These are phyloP conservation scores for Turnix velox DNA, from an alignment of 2,113 vertebrate genomes.

Conservation along the genomic window DNA sequence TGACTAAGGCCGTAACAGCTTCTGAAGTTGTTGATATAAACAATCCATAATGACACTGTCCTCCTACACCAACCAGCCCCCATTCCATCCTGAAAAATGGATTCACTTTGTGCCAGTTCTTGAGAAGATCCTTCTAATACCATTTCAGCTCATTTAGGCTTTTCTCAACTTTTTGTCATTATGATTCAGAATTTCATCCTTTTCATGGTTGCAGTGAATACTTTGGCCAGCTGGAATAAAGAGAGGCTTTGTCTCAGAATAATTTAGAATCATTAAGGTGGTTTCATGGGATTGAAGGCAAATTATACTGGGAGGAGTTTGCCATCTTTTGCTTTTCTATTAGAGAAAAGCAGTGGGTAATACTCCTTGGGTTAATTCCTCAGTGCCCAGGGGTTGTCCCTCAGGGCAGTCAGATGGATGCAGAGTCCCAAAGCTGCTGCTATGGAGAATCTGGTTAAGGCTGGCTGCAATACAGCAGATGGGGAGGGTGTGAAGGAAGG, in stretches of 20 bases:
- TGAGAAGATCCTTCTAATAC: not conserved
- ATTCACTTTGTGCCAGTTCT: not conserved
- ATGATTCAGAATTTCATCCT: not conserved
- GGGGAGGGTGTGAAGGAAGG: not conserved
- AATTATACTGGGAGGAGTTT: not conserved
- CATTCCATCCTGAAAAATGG: not conserved
- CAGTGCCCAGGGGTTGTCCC: not conserved
- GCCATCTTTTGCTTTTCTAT: not conserved
- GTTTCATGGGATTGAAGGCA: not conserved
- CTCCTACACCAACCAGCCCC: not conserved
- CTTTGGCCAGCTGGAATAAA: not conserved
- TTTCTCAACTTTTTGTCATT: not conserved
- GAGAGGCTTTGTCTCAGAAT: not conserved
- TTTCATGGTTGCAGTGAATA: not conserved
- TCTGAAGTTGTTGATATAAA: conserved; percentile 4
- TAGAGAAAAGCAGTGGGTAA: not conserved
- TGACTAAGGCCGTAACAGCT: not conserved
- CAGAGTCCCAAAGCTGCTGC: not conserved
- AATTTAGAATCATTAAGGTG: not conserved
- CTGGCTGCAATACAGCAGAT: rapidly evolving
- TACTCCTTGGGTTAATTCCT: not conserved
- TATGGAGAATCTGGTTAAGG: not conserved
- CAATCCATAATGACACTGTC: not conserved
- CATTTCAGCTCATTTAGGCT: not conserved
- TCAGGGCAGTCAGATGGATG: not conserved